These are phyloP conservation scores for Latrodectus hesperus DNA, from an alignment of 2,888 invertebrate genomes.

Conservation along the genomic window DNA sequence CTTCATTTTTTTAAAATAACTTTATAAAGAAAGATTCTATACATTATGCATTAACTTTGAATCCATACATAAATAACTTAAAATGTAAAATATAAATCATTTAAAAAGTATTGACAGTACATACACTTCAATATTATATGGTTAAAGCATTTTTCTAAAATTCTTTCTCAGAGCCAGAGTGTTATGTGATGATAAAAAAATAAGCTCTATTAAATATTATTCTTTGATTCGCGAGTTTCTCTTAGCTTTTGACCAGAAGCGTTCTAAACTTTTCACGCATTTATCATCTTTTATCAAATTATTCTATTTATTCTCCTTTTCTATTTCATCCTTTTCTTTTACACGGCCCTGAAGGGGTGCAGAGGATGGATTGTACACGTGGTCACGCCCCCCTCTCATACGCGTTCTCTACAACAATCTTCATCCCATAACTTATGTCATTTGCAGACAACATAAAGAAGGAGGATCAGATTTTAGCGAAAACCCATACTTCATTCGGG, in stretches of 20 bases:
- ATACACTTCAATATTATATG: too few species aligned
- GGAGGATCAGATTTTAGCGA: not conserved
- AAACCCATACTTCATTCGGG: not conserved
- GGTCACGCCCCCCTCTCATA: conserved; percentile 28
- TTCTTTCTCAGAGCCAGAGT: not conserved
- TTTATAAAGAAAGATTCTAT: too few species aligned
- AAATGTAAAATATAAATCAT: too few species aligned
- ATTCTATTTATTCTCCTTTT: conserved; percentile 46
- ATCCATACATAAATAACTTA: too few species aligned
- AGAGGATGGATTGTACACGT: conserved; percentile 22
- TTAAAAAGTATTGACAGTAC: too few species aligned
- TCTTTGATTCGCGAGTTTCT: conserved; percentile 47
- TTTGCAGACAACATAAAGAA: conserved; percentile 27
- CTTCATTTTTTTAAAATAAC: too few species aligned
- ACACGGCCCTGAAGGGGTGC: conserved; percentile 12
- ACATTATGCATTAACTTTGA: too few species aligned
- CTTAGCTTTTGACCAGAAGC: conserved; percentile 49
- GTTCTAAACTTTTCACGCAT: conserved; percentile 60
- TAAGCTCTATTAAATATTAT: conserved; percentile 21
- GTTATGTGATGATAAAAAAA: not conserved
- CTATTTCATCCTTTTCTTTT: conserved; percentile 7
- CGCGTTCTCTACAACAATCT: conserved; percentile 22
- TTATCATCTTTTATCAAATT: conserved; percentile 60
- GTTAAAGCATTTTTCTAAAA: too few species aligned
- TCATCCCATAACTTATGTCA: conserved; percentile 27